Evolutionary conservation across 2,113 vertebrate species (phyloP).

Genomic region (Chaenocephalus aceratus): DNA sequence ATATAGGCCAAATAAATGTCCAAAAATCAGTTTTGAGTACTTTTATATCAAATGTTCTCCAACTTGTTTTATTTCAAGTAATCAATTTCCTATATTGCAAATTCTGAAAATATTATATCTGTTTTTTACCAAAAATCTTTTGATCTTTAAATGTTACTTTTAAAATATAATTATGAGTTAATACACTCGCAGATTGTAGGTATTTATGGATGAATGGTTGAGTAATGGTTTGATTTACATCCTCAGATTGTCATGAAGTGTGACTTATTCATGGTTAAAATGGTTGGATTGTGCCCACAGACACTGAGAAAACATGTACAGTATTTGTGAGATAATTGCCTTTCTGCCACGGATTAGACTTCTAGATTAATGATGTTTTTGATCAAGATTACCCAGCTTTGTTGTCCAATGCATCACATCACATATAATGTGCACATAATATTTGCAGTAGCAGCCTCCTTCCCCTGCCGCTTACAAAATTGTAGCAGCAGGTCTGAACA

Average conservation of each 20-base stretch:
- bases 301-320: background rate
- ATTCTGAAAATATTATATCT: no score
- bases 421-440: background rate
- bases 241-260: conserved; percentile 14
- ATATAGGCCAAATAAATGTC: background rate
- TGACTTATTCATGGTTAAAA: conserved; percentile 16
- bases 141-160: background rate
- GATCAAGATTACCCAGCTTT: conserved; percentile 29
- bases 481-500: conserved; percentile 35
- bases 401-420: conserved; percentile 23
- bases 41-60: background rate
- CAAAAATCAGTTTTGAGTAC: background rate
- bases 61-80: no score
- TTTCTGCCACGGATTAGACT: conserved; percentile 24
- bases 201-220: conserved; percentile 20
- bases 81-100: no score
- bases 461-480: conserved; percentile 33
- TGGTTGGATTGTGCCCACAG: conserved; percentile 17
- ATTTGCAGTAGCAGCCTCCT: conserved; percentile 21
- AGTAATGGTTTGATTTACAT: conserved; percentile 29
- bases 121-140: background rate
- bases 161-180: conserved; percentile 15
- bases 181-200: background rate
- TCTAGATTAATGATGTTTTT: conserved; percentile 40
- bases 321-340: conserved; percentile 28